Percentiles rank a stretch among this genome's conserved stretches.
Conservation (phyloP, 2,888 invertebrate species). For the Leptinotarsa juncta region DNA sequence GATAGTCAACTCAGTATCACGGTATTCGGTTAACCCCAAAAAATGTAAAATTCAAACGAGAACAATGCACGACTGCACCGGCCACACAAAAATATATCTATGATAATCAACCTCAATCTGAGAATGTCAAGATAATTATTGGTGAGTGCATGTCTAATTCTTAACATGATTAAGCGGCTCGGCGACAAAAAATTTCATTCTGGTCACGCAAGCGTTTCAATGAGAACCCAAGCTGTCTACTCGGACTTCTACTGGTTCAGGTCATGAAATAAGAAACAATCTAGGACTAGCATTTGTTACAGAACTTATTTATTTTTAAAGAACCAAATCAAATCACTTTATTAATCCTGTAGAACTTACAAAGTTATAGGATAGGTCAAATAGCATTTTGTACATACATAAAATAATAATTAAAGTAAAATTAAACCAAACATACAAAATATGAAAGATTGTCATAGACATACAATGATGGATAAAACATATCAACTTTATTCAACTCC, state of each 20-base stretch:
- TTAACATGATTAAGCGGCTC: slow-evolving; percentile 10
- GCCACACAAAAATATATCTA: not conserved
- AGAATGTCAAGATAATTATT: slow-evolving; percentile 16
- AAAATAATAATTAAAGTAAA: too few relatives aligned
- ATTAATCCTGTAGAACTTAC: too few relatives aligned
- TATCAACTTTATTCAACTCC: too few relatives aligned
- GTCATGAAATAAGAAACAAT: slow-evolving; percentile 20
- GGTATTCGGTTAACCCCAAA: too few relatives aligned
- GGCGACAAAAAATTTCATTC: slow-evolving; percentile 33
- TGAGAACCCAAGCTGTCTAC: slow-evolving; percentile 40
- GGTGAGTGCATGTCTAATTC: slow-evolving; percentile 19
- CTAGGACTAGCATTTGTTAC: not conserved
- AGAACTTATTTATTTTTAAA: not conserved
- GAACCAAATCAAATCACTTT: too few relatives aligned
- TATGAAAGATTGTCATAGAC: too few relatives aligned
- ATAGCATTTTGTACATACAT: too few relatives aligned
- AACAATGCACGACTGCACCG: not conserved
- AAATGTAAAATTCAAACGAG: too few relatives aligned
- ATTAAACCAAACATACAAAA: too few relatives aligned
- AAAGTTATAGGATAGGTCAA: too few relatives aligned
- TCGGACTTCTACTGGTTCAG: slow-evolving; percentile 30
- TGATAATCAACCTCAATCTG: slow-evolving; percentile 14
- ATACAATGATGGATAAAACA: too few relatives aligned
- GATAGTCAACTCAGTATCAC: too few relatives aligned
- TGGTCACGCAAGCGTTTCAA: slow-evolving; percentile 37